Evolutionary conservation across 2,797 vertebrate species (phyloP).

Genomic region (Dendrocincla fuliginosa): DNA sequence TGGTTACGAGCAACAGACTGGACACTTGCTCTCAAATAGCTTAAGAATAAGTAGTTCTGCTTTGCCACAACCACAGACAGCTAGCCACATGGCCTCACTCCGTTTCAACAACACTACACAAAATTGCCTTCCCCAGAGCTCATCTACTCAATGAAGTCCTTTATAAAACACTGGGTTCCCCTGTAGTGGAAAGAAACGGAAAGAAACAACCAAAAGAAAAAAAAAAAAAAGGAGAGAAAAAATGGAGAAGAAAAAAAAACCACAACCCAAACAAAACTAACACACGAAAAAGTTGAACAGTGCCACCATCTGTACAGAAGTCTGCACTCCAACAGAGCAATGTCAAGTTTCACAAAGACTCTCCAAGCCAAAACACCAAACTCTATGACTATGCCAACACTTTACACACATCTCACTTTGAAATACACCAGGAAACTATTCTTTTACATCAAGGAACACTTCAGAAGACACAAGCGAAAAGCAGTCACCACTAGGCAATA

Average conservation of each 20-base stretch:
- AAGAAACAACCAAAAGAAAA: background rate
- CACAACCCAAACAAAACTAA: background rate
- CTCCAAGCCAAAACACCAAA: background rate
- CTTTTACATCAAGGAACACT: background rate
- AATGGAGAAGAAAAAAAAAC: background rate
- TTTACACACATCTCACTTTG: background rate
- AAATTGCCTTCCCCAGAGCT: background rate
- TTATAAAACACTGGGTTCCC: background rate
- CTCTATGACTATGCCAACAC: background rate
- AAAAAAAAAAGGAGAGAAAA: background rate
- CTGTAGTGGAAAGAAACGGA: no score
- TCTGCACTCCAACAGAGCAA: background rate
- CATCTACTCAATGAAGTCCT: background rate
- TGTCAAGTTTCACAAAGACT: background rate
- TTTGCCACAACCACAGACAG: background rate
- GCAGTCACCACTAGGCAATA: background rate
- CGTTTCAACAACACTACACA: background rate
- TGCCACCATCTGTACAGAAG: background rate
- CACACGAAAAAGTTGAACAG: background rate
- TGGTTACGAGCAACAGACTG: background rate
- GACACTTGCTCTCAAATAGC: background rate
- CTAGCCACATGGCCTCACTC: background rate
- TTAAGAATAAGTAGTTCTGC: background rate
- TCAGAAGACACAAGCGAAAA: slow-evolving; percentile 6
- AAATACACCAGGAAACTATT: background rate